Evolutionary conservation across 2,888 invertebrate genomes (phyloP), one percentile per base, ranked within the genome.

Genomic region (Cephus pygmeus): DNA sequence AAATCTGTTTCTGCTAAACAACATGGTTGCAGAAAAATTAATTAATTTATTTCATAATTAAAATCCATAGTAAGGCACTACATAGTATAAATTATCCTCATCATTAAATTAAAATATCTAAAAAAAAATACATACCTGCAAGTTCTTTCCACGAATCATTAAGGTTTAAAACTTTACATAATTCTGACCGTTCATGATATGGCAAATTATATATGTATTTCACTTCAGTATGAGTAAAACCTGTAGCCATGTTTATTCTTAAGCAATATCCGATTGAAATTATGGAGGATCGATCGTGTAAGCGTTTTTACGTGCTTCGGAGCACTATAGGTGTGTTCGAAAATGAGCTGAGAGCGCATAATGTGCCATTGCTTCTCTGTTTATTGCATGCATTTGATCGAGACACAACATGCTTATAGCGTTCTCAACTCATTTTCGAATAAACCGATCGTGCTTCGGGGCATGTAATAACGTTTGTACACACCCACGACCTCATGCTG

Each of bases 131-230:
- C 79, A 92, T 92, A 79, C 93, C 93, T 40, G 95, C 97, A 80
- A 98, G 91, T 86, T 95, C 95, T 88, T 95, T 94, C 97, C 97
- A 98, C 85, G 94, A 93, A 84, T 96, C 94, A 87, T 96, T 94
- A 82, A 94, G 93, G 89, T 98, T 98, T 76, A 98, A 92, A 83
- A 97, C 93, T 83, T 94, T 93, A 88, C 97, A 97, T 69, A 98
- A 88, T 85, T 95, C 94, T 80, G 93, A 94, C 79, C 95, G 93
- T 85, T 95, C 94, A 35, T 93, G 91, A 85, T 94, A 95, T 0
- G 97, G 97, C 76, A 98, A 91, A 82, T 97, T 93, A 89, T 96
- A 96, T 86, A 97, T 94, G 87, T 95, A 95, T 79, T 56, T 56
- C 6, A 56, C 40, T 56, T 56, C 23, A 23, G 40, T 56, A 56